Evolutionary conservation across 2,888 invertebrate genomes (phyloP).

Genomic region (Dioctria linearis): DNA sequence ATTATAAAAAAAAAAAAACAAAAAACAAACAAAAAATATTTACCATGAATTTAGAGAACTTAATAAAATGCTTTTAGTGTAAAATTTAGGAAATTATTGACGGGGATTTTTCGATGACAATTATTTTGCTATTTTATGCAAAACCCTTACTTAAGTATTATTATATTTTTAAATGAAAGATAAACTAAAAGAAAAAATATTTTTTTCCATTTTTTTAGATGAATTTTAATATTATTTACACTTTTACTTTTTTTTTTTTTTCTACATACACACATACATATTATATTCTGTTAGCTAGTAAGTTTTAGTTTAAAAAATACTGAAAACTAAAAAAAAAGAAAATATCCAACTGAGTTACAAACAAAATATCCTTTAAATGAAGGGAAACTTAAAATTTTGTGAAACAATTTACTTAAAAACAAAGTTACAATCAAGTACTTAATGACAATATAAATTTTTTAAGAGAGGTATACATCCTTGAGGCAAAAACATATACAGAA

Average conservation of each 20-base stretch:
- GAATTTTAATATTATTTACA: not conserved
- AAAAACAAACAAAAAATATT: not conserved
- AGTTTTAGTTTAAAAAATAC: not conserved
- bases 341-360: not conserved
- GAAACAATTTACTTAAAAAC: not conserved
- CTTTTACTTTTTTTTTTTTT: not conserved
- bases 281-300: not conserved
- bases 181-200: no score
- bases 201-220: not conserved
- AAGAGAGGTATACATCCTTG: no score
- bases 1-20: not conserved
- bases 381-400: not conserved
- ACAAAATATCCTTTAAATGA: not conserved
- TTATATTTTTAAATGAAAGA: not conserved
- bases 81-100: not conserved
- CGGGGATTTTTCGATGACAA: not conserved
- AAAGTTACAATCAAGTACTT: no score
- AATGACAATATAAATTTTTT: no score
- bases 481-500: no score
- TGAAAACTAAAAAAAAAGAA: not conserved
- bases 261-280: no score
- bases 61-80: constrained; percentile 4
- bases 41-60: no score
- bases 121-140: not conserved
- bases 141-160: not conserved